Percentiles rank a stretch among this genome's conserved stretches.
Conservation (phyloP, 2,113 vertebrate genomes). For the Hucho hucho region DNA sequence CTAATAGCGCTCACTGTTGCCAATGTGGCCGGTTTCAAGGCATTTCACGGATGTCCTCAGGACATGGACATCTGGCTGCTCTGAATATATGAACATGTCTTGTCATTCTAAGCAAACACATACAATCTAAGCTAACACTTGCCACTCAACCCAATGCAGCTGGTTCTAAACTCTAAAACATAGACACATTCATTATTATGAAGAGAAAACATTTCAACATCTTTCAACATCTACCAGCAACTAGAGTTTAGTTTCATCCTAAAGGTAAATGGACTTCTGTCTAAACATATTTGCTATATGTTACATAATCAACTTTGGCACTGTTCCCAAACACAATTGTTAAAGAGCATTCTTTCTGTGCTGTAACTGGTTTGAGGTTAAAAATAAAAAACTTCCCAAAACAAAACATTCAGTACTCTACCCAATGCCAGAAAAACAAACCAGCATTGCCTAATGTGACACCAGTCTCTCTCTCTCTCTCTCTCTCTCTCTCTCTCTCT, state of each 20-base stretch:
- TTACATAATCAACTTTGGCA: conserved; percentile 30
- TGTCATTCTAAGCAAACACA: neutral
- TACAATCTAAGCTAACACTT: neutral
- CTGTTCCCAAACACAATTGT: conserved; percentile 7
- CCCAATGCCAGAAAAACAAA: neutral
- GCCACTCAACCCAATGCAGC: neutral
- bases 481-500: no score
- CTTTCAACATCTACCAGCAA: conserved; percentile 45
- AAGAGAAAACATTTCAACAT: conserved; percentile 11
- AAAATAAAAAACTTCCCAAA: conserved; percentile 17
- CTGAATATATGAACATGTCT: no score
- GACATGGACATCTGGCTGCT: no score
- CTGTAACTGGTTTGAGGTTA: conserved; percentile 17
- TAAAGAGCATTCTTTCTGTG: conserved; percentile 9
- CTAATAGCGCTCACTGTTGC: no score
- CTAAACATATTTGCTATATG: neutral
- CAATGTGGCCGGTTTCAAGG: no score
- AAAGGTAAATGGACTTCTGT: conserved; percentile 41
- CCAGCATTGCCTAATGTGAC: neutral
- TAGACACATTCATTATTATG: conserved; percentile 20
- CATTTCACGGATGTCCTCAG: no score
- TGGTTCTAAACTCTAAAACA: conserved; percentile 21
- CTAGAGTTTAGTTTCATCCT: conserved; percentile 41
- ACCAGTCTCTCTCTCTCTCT: no score
- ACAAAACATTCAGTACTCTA: conserved; percentile 15